Evolutionary conservation across 1,140 invertebrate genomes (phyloP).

Genomic region (Globodera rostochiensis): DNA sequence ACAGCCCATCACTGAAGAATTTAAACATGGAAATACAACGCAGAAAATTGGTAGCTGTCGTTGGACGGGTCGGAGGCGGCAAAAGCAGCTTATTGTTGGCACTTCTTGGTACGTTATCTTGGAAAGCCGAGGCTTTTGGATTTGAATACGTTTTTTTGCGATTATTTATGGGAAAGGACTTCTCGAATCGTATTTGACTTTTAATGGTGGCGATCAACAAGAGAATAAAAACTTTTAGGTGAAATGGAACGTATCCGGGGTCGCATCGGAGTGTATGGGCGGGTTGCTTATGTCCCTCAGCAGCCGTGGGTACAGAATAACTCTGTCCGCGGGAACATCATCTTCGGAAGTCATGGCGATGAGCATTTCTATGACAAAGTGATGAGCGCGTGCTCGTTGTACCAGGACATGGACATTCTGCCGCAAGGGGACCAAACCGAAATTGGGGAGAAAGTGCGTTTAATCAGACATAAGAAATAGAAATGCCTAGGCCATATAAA

Average conservation of each 20-base stretch:
- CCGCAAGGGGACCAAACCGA: conserved; percentile 69
- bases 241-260: conserved; percentile 67
- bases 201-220: neutral
- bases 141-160: too few relatives aligned
- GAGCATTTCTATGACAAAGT: conserved; percentile 76
- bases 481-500: too few relatives aligned
- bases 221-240: conserved; percentile 65
- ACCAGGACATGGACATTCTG: conserved; percentile 66
- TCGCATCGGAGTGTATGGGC: conserved; percentile 36
- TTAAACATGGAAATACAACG: conserved; percentile 40
- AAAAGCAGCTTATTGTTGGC: conserved; percentile 45
- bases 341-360: conserved; percentile 77
- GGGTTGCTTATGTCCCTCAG: conserved; percentile 78
- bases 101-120: conserved; percentile 57
- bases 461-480: neutral
- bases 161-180: too few relatives aligned
- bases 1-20: conserved; percentile 29
- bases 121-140: neutral
- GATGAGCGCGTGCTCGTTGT: conserved; percentile 67
- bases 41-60: conserved; percentile 35
- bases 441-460: conserved; percentile 70
- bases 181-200: too few relatives aligned
- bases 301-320: conserved; percentile 93
- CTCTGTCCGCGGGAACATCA: conserved; percentile 83
- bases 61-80: conserved; percentile 49